phyloP scores from a whole-genome alignment of 2,113 vertebrate species.

The Brachionichthys hirsutus region DNA sequence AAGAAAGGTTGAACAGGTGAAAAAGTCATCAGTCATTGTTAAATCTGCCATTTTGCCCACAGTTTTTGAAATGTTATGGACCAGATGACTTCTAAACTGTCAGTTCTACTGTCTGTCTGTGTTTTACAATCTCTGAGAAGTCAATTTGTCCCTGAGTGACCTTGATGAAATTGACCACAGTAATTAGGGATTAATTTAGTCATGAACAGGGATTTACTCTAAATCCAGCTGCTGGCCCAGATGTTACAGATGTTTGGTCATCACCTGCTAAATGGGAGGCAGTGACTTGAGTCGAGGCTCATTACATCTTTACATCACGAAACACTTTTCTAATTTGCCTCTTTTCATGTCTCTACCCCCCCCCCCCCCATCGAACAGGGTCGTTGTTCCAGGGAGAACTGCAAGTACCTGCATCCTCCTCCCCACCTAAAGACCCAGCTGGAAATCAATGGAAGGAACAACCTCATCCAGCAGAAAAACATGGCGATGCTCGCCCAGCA shows the following conservation, averaged over 20 bases:
- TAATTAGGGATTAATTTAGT: no score
- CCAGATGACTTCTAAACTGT: no score
- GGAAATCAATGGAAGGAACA: slow-evolving; percentile 98
- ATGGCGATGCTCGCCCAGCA: slow-evolving; percentile 99
- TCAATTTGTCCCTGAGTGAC: no score
- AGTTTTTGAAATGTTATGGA: no score
- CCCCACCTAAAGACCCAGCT: slow-evolving; percentile 97
- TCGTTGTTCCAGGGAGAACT: slow-evolving; percentile 97
- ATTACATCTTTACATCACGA: slow-evolving; percentile 53
- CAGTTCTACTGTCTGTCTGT: no score
- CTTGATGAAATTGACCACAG: no score
- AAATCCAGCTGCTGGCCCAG: slow-evolving; percentile 24
- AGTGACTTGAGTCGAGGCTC: slow-evolving; percentile 51
- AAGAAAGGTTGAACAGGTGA: no score
- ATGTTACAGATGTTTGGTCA: slow-evolving; percentile 56
- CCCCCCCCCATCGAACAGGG: slow-evolving; percentile 85
- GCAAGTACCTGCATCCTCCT: slow-evolving; percentile 97
- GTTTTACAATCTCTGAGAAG: no score
- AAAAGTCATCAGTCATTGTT: no score
- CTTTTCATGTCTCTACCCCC: slow-evolving; percentile 15
- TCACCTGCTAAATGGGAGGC: slow-evolving; percentile 42
- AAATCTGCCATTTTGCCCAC: no score
- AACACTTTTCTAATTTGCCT: slow-evolving; percentile 24
- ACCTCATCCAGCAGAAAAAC: slow-evolving; percentile 99
- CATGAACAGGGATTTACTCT: no score